These are phyloP conservation scores for Lates calcarifer DNA, from an alignment of 2,113 vertebrate genomes.

Conservation along the genomic window DNA sequence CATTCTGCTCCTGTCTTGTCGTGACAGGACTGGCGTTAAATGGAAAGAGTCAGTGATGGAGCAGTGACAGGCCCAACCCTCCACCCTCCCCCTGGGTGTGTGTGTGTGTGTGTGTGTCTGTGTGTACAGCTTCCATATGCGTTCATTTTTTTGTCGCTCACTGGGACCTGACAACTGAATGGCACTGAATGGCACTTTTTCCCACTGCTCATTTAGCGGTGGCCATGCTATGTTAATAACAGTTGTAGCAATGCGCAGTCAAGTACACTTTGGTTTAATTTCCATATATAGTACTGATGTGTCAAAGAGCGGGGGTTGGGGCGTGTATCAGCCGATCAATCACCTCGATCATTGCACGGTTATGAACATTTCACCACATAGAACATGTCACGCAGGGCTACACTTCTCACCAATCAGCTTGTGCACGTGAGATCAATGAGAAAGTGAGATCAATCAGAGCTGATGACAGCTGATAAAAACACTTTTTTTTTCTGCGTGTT, in stretches of 20 bases:
- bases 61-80: slow-evolving; percentile 79
- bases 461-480: slow-evolving; percentile 23
- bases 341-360: slow-evolving; percentile 16
- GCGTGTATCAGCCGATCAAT: slow-evolving; percentile 52
- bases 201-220: slow-evolving; percentile 67
- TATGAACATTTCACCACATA: slow-evolving; percentile 17
- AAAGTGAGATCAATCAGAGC: slow-evolving; percentile 71
- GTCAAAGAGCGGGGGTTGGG: slow-evolving; percentile 40
- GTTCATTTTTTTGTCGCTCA: slow-evolving; percentile 35
- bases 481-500: neutral
- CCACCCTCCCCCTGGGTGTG: slow-evolving; percentile 43
- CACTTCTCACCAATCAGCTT: slow-evolving; percentile 3
- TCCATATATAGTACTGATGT: slow-evolving; percentile 73
- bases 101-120: slow-evolving; percentile 57
- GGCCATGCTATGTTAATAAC: slow-evolving; percentile 64
- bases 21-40: slow-evolving; percentile 82
- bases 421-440: slow-evolving; percentile 25
- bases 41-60: slow-evolving; percentile 73
- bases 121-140: slow-evolving; percentile 49
- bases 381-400: slow-evolving; percentile 40
- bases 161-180: slow-evolving; percentile 70
- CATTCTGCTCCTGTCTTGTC: slow-evolving; percentile 82
- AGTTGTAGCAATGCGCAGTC: slow-evolving; percentile 42
- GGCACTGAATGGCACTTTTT: slow-evolving; percentile 60
- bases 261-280: slow-evolving; percentile 67